Base-by-base conservation (phyloP, 2,797 vertebrate species). In the Poecilia velifera region DNA sequence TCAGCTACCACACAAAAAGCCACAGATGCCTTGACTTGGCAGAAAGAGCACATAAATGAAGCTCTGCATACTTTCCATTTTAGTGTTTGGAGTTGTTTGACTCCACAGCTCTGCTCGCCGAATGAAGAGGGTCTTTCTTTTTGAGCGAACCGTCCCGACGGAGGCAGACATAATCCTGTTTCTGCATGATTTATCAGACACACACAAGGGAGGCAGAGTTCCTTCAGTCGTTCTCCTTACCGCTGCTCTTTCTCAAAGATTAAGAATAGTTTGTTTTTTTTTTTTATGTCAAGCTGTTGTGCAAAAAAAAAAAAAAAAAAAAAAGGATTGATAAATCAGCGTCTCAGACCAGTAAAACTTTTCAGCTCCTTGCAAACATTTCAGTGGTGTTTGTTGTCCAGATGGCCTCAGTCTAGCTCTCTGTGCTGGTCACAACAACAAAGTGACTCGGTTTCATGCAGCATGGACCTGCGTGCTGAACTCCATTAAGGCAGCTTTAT, bases 21-120 rank as follows among this genome's bases (percentile, higher is more conserved):
- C 86, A 83, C 74, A 76, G 82, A 78, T 68, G 41, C 74, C 87
- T 89, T 34, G 51, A 81, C 80, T 87, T 91, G 90, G 89, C 83
- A 84, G 80, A 78, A 76, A 84, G 81, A 73, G 41, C 79, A 75
- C 79, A 82, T 80, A 79, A 93, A 88, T 85, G 73, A 86, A 89
- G 86, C 77, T 46, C 41, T 81, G 88, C 86, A 90, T 92, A 91
- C 80, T 93, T 94, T 93, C 92, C 92, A 73, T 57, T 31, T 87
- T 87, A 89, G 73, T 78, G 79, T 84, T 89, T 88, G 86, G 83
- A 87, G 80, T 70, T 46, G 28, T 51, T 46, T 70, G 39, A 78
- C 62, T 80, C 84, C 72, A 51, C 76, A 25, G 0, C 41, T 3
- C 41, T 75, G 79, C 71, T 78, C 79, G 57, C 71, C 7, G 28